Evolutionary conservation across 2,797 vertebrate genomes (phyloP).

Genomic region (Propithecus deckenii): DNA sequence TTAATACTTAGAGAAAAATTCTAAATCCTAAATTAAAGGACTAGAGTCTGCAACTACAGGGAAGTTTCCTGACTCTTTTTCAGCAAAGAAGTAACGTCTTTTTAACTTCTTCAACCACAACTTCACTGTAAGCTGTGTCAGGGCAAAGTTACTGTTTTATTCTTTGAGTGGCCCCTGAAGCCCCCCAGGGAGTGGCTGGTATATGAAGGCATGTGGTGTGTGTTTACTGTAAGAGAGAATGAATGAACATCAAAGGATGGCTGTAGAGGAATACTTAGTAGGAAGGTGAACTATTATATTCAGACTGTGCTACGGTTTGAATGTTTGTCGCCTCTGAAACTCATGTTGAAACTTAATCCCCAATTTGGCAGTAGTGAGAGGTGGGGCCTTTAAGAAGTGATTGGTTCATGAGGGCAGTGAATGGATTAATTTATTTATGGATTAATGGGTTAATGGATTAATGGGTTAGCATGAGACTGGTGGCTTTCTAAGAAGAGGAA

Average conservation of each 20-base stretch:
- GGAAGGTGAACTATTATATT: not conserved
- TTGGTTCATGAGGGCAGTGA: not conserved
- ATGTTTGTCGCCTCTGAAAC: not conserved
- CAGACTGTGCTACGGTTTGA: not conserved
- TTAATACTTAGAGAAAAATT: not conserved
- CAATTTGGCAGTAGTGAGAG: not conserved
- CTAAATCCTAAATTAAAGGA: not conserved
- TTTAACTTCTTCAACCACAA: not conserved
- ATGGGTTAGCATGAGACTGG: not conserved
- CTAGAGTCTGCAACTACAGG: not conserved
- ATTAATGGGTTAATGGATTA: not conserved
- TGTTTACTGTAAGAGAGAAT: not conserved
- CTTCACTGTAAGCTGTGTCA: not conserved
- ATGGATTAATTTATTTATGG: not conserved
- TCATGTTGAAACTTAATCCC: not conserved
- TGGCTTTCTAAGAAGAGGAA: not conserved
- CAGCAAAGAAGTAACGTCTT: not conserved
- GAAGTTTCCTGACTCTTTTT: not conserved
- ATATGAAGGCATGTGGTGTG: not conserved
- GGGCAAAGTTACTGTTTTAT: not conserved
- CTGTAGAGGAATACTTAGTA: not conserved
- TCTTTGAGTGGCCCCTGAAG: not conserved
- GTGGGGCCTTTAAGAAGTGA: not conserved
- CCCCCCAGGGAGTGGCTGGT: not conserved
- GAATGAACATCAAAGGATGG: rapidly evolving